Evolutionary conservation across 30 jellyfish, hydroid and myxozoan species (phyloP), one percentile per base, ranked within the genome.

Genomic region (Rhopilema esculentum): DNA sequence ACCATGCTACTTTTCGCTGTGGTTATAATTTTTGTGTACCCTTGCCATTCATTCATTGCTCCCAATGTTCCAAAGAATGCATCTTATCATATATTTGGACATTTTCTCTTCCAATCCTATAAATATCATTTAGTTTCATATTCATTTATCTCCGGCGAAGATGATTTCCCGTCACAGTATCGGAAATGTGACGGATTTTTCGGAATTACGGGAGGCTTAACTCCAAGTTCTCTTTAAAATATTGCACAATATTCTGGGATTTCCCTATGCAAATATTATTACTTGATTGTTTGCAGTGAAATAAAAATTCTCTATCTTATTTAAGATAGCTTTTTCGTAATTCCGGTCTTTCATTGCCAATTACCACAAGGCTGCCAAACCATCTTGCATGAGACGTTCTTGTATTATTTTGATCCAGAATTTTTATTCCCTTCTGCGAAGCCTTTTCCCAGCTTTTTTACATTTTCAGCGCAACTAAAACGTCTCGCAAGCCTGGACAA

Each of bases 161-260:
- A 2, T 40, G 89, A 80, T 30, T 80, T 68, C 75, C 73, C 77
- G 17, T 65, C 90, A 72, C 90, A 80, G 90, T 80, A 18, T 68
- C 82, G 90, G 90, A 80, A 80, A 80, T 80, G 82, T 66, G 90
- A 66, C 82, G 61, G 90, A 80, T 65, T 80, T 53, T 21, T 15
- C 23, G 65, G 90, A 66, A 63, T 80, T 51, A 80, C 16, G 1
- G 4, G 57, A 15, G 90, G 82, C 81, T 80, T 80, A 80, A 2
- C 88, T 57, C 31, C 75, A 52, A 30, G 7, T 76, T 52, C 76
- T 75, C 75, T 31, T 7, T 76, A 80, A 28, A 80, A 66, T 67
- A 65, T 30, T 49, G 72, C 21, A 28, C 69, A 80, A 80, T 80
- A 50, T 67, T 51, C 63, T 8, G 63, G 90, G 90, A 80, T 80